phyloP scores from a whole-genome alignment of 1,140 invertebrate species.

The Eumaeus atala region DNA sequence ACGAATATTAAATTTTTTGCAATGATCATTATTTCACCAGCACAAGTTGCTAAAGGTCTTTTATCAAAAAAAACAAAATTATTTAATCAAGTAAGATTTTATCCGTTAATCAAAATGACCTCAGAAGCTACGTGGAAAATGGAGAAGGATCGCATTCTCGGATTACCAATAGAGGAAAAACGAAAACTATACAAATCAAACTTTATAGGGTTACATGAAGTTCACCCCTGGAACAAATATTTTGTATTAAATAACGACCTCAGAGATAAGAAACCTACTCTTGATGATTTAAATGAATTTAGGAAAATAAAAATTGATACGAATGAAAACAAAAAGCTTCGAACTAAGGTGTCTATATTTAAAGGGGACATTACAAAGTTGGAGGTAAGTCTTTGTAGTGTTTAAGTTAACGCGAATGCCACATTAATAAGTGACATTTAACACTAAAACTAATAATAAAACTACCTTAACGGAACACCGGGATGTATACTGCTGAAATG shows the following conservation, averaged over 20 bases:
- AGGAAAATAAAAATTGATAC: conserved; percentile 57
- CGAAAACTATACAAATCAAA: conserved; percentile 46
- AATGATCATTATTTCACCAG: background rate
- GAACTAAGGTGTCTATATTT: conserved; percentile 81
- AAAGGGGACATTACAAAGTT: conserved; percentile 90
- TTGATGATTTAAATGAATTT: conserved; percentile 55
- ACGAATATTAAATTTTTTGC: conserved; percentile 3
- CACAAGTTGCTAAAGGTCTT: background rate
- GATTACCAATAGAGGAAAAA: conserved; percentile 45
- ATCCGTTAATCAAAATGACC: conserved; percentile 34
- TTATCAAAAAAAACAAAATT: background rate
- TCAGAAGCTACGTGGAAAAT: conserved; percentile 41
- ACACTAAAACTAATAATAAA: too few relatives aligned
- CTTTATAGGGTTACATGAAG: conserved; percentile 39
- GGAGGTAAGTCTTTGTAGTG: conserved; percentile 70
- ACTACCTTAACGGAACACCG: too few relatives aligned
- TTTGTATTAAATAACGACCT: conserved; percentile 56
- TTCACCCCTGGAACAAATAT: conserved; percentile 78
- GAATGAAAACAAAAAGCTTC: conserved; percentile 63
- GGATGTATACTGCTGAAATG: too few relatives aligned
- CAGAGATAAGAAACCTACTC: conserved; percentile 39
- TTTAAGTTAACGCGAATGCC: too few relatives aligned
- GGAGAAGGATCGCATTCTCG: conserved; percentile 42
- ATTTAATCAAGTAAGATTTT: background rate
- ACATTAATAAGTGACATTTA: too few relatives aligned